These are phyloP conservation scores for Aelia acuminata DNA, from an alignment of 2,888 invertebrate species.

Conservation along the genomic window DNA sequence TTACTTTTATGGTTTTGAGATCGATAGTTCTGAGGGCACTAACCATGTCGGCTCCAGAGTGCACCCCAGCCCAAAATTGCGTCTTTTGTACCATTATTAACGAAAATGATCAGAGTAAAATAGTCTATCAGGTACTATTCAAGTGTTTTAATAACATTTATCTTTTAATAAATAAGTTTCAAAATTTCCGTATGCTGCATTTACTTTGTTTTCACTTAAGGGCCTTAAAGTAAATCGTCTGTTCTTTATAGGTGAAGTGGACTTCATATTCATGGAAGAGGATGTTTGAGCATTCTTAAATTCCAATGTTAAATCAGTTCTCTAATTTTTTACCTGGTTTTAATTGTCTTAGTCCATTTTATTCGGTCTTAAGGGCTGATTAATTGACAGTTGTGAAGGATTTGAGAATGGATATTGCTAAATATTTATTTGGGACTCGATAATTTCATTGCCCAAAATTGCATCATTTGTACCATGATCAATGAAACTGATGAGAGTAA, in stretches of 20 bases:
- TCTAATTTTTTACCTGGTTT: not conserved
- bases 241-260: not conserved
- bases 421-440: not conserved
- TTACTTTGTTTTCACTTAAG: not conserved
- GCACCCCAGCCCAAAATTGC: conserved; percentile 70
- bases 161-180: too few relatives aligned
- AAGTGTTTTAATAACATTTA: not conserved
- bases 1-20: conserved; percentile 43
- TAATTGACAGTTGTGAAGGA: too few relatives aligned
- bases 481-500: too few relatives aligned
- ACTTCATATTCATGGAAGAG: not conserved
- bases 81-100: conserved; percentile 83
- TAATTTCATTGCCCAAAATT: too few relatives aligned
- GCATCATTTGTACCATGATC: too few relatives aligned
- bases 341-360: not conserved
- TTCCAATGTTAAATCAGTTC: not conserved
- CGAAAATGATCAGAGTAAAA: conserved; percentile 75
- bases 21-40: not conserved
- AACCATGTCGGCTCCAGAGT: conserved; percentile 45
- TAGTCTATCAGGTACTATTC: conserved; percentile 74
- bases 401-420: not conserved
- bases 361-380: not conserved
- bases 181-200: too few relatives aligned
- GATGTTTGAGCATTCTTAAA: not conserved
- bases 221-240: not conserved